Conservation (phyloP, 2,113 vertebrate species). For the Shinisaurus crocodilurus region DNA sequence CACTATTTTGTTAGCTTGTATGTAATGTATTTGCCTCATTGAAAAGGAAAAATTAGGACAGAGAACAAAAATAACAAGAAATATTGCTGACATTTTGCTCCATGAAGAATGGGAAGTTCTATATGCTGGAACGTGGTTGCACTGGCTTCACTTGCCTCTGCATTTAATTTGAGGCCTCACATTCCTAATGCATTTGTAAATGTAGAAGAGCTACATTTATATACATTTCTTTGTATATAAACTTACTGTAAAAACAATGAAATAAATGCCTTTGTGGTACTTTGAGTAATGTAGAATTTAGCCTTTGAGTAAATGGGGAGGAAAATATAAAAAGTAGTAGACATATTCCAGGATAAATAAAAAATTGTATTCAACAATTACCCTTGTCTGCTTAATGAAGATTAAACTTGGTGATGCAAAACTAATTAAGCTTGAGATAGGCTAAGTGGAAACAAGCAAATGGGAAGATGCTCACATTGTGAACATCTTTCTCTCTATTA, state of each 20-base stretch:
- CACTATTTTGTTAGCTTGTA: constrained; percentile 20
- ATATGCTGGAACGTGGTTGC: not conserved
- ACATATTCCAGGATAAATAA: not conserved
- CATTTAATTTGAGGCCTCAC: constrained; percentile 21
- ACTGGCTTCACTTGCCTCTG: not conserved
- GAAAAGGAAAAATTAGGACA: not conserved
- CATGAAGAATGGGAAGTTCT: constrained; percentile 2
- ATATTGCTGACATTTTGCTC: constrained; percentile 32
- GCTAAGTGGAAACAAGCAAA: constrained; percentile 34
- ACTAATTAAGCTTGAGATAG: constrained; percentile 49
- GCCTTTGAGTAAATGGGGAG: not conserved
- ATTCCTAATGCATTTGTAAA: not conserved
- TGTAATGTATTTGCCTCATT: constrained; percentile 22
- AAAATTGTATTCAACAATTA: not conserved
- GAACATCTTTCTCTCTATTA: not conserved
- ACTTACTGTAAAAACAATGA: not conserved
- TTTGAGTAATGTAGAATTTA: constrained; percentile 5
- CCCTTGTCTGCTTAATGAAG: not conserved
- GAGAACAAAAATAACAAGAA: not conserved
- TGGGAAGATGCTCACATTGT: constrained; percentile 37
- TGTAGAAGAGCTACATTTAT: not conserved
- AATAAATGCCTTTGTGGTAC: not conserved
- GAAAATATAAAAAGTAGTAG: not conserved
- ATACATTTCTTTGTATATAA: not conserved
- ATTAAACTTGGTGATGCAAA: constrained; percentile 11